Percentiles rank a stretch among this genome's conserved stretches.
Evolutionary conservation across 2,888 invertebrate genomes (phyloP).

Genomic region (Sialis fuliginosa): DNA sequence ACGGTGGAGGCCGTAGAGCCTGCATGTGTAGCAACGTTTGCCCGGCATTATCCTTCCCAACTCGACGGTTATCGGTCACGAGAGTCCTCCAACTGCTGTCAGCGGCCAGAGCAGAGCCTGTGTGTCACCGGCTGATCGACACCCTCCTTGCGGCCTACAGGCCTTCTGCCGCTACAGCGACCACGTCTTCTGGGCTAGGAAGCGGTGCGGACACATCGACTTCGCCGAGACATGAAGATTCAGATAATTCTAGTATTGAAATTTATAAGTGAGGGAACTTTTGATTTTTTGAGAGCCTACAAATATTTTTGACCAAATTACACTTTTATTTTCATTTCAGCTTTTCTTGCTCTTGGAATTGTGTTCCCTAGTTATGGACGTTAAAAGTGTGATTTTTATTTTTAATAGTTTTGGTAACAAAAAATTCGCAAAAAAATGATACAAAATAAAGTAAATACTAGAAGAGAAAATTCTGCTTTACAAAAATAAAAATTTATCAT

Average conservation of each 20-base stretch:
- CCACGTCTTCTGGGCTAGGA: no score
- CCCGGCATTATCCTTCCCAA: conserved; percentile 48
- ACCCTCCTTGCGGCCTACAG: conserved; percentile 48
- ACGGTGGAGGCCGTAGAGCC: conserved; percentile 27
- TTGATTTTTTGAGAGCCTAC: not conserved
- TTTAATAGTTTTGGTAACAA: no score
- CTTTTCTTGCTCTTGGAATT: no score
- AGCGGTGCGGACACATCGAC: conserved; percentile 28
- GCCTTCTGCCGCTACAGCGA: conserved; percentile 23
- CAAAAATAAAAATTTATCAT: no score
- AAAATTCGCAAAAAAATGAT: no score
- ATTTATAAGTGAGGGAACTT: conserved; percentile 40
- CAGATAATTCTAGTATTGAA: conserved; percentile 50
- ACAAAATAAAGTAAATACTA: no score
- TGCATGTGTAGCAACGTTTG: conserved; percentile 59
- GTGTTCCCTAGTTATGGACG: no score
- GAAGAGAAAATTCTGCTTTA: no score
- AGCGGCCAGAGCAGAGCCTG: conserved; percentile 47
- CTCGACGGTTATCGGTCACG: conserved; percentile 53
- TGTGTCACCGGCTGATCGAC: conserved; percentile 52
- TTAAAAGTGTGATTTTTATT: no score
- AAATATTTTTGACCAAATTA: no score
- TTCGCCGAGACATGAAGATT: conserved; percentile 22
- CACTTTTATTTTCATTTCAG: no score
- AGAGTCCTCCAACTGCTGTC: conserved; percentile 57